Percentiles rank a stretch among this genome's conserved stretches.
Conservation (phyloP, 2,797 vertebrate genomes). For the Sebastiscus tertius region DNA sequence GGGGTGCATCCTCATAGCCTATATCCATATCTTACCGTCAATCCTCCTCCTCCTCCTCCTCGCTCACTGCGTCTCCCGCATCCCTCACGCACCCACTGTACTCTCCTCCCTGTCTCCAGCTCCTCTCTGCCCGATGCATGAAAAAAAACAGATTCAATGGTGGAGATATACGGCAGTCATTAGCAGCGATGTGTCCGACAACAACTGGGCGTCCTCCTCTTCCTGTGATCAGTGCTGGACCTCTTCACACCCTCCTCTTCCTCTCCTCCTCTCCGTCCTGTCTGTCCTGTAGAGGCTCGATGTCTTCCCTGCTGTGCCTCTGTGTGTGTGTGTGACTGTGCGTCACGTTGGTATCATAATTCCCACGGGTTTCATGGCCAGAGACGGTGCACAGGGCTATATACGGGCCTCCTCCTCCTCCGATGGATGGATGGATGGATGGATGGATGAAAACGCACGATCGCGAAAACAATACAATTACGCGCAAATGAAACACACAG, state of each 20-base stretch:
- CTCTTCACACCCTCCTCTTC: slow-evolving; percentile 61
- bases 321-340: slow-evolving; percentile 58
- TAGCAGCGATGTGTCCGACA: slow-evolving; percentile 58
- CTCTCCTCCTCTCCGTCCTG: slow-evolving; percentile 58
- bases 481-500: slow-evolving; percentile 49
- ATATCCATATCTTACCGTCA: slow-evolving; percentile 80
- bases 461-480: slow-evolving; percentile 51
- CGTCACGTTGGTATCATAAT: slow-evolving; percentile 80
- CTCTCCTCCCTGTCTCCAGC: slow-evolving; percentile 56
- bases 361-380: slow-evolving; percentile 78
- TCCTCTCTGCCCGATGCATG: slow-evolving; percentile 69
- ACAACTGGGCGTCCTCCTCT: slow-evolving; percentile 72
- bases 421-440: background rate
- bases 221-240: slow-evolving; percentile 59
- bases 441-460: slow-evolving; percentile 15
- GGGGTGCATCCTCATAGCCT: slow-evolving; percentile 68
- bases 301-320: slow-evolving; percentile 68
- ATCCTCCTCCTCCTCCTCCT: slow-evolving; percentile 64
- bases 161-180: slow-evolving; percentile 59
- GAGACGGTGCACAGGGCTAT: slow-evolving; percentile 57
- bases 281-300: slow-evolving; percentile 71
- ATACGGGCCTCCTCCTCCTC: slow-evolving; percentile 54
- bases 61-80: slow-evolving; percentile 82
- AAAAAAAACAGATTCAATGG: slow-evolving; percentile 64
- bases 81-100: slow-evolving; percentile 68